Evolutionary conservation across 2,113 vertebrate species (phyloP), one percentile per base, ranked within the genome.

Genomic region (Charadrius vociferus): DNA sequence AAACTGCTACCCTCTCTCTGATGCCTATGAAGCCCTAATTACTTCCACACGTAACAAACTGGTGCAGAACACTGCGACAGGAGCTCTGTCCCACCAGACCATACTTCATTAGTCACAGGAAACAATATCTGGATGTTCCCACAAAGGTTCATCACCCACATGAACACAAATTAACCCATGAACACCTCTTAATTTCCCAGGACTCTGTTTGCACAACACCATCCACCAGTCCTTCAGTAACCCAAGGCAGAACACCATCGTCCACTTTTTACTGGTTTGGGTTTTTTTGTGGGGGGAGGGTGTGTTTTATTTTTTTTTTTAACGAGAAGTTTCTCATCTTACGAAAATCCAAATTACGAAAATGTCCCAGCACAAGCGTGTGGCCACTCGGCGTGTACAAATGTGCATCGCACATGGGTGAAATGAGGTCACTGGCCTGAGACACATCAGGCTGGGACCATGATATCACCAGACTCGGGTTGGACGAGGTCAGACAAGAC

Each of bases 161-260:
- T 3, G 23, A 70, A 17, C 68, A 36, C 61, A 50, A 41, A 81
- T 12, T 11, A 53, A 58, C 3, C 12, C 55, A 34, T 4, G 7
- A 78, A 30, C 53, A 21, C 11, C 68, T 74, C 37, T 26, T 12
- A 2, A 27, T 13, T 45, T 81, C 65, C 50, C 68, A 50, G 2
- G 15, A 27, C 34, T 36, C 1, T 0, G 37, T 30, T 7, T 56
- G 86, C 14, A 19, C 37, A 49, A 49, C 29, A 39, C 2, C 41
- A 29, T 53, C 49, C 52, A 17, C 36, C 0, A 4, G 9, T 32
- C 58, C n/a, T 15, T 34, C 50, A 41, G 52, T 4, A 49, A 61
- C 6, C 15, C 1, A 1, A 26, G 4, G 45, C 32, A 52, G 41
- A 53, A 52, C 0, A 1, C 1, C 11, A 13, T 21, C 34, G 52